These are phyloP conservation scores for Todiramphus chloris DNA, from an alignment of 2,113 vertebrate species.

Conservation along the genomic window DNA sequence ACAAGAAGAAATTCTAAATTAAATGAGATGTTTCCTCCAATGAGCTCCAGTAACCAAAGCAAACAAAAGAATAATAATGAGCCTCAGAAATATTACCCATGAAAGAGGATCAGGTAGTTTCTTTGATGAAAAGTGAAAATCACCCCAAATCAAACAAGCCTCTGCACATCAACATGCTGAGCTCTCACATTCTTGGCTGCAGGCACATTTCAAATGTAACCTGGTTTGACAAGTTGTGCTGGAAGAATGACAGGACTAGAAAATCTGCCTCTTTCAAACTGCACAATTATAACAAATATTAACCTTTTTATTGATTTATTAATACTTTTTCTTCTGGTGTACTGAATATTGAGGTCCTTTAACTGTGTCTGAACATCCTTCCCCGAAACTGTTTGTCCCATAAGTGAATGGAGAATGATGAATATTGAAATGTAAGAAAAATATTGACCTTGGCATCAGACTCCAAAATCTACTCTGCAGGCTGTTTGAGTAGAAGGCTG, in stretches of 20 bases:
- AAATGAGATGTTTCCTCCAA: conserved; percentile 42
- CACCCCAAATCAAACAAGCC: conserved; percentile 76
- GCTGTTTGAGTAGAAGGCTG: not conserved
- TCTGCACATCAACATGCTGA: conserved; percentile 60
- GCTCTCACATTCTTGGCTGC: conserved; percentile 61
- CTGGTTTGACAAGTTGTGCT: conserved; percentile 75
- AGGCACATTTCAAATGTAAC: conserved; percentile 72
- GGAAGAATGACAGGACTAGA: conserved; percentile 61
- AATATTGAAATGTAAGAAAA: not conserved
- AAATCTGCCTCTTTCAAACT: conserved; percentile 55
- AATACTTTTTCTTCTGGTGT: not conserved
- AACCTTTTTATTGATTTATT: not conserved
- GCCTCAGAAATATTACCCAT: conserved; percentile 56
- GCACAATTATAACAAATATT: not conserved
- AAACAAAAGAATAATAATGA: conserved; percentile 73
- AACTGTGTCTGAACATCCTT: not conserved
- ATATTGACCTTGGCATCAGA: not conserved
- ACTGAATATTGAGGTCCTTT: not conserved
- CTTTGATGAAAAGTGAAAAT: conserved; percentile 80
- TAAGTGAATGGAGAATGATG: not conserved
- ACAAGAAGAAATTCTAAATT: conserved; percentile 67
- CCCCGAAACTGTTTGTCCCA: not conserved
- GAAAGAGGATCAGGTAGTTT: conserved; percentile 66
- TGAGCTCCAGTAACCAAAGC: conserved; percentile 77
- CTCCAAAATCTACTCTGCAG: not conserved